These are phyloP conservation scores for Acrossocheilus wenchowensis DNA, from an alignment of 2,797 vertebrate genomes.

Conservation along the genomic window DNA sequence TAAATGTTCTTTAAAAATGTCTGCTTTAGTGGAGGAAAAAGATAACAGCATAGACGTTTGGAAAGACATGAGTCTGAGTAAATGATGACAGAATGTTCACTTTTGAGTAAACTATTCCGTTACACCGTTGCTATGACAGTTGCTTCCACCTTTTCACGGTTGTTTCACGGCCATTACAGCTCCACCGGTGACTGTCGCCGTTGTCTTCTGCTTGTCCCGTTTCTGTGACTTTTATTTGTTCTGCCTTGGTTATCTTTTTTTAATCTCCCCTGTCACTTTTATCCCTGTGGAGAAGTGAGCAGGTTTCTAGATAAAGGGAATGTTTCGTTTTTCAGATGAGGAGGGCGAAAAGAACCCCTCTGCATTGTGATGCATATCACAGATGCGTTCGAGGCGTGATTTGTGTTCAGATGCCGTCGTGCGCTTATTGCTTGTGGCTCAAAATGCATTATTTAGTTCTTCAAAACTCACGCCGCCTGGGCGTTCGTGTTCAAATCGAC, in stretches of 20 bases:
- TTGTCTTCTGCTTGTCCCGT: conserved; percentile 27
- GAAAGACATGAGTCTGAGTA: background rate
- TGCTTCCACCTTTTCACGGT: conserved; percentile 12
- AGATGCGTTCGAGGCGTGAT: conserved; percentile 45
- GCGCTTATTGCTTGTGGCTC: conserved; percentile 36
- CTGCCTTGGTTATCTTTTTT: conserved; percentile 49
- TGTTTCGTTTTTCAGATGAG: conserved; percentile 53
- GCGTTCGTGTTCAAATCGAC: background rate
- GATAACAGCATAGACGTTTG: background rate
- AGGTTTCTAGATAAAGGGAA: conserved; percentile 57
- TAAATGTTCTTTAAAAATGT: conserved; percentile 1
- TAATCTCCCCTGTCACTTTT: conserved; percentile 51
- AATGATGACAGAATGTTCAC: conserved; percentile 13
- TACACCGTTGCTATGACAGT: conserved; percentile 30
- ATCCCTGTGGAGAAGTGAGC: conserved; percentile 49
- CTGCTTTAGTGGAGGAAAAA: background rate
- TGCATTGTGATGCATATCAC: conserved; percentile 58
- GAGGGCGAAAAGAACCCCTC: conserved; percentile 43
- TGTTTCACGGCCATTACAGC: conserved; percentile 24
- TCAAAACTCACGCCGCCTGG: conserved; percentile 2
- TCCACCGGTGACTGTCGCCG: background rate
- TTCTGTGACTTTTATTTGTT: conserved; percentile 57
- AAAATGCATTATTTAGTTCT: conserved; percentile 56
- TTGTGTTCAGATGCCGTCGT: conserved; percentile 46
- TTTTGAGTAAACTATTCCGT: conserved; percentile 5